phyloP scores from a whole-genome alignment of 2,888 invertebrate genomes.

The Nycteola revayana region DNA sequence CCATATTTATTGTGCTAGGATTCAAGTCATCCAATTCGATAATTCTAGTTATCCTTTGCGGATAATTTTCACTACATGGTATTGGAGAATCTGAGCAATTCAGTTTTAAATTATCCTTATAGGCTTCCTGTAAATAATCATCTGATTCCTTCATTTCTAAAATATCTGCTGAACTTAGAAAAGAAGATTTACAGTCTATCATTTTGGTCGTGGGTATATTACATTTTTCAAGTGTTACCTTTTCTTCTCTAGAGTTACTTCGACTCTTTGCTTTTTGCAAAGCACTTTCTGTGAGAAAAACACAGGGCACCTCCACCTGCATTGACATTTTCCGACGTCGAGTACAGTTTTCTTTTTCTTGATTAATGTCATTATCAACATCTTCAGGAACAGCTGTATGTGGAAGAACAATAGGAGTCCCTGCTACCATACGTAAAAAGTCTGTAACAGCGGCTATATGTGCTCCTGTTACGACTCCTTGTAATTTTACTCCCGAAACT shows the following conservation, averaged over 20 bases:
- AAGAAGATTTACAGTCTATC: constrained; percentile 56
- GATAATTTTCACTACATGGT: constrained; percentile 46
- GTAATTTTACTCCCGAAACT: constrained; percentile 84
- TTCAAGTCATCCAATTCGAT: constrained; percentile 70
- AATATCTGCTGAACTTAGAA: constrained; percentile 54
- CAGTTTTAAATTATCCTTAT: constrained; percentile 47
- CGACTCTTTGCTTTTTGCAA: constrained; percentile 73
- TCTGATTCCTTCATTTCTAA: constrained; percentile 52
- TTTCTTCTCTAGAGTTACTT: constrained; percentile 72
- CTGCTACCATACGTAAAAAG: constrained; percentile 84
- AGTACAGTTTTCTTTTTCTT: constrained; percentile 67
- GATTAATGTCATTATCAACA: constrained; percentile 67
- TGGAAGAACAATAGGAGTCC: constrained; percentile 83
- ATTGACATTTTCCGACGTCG: constrained; percentile 76
- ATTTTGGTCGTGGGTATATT: constrained; percentile 57
- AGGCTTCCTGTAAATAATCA: constrained; percentile 33
- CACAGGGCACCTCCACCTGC: constrained; percentile 80
- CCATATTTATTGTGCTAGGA: constrained; percentile 45
- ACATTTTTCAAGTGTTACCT: constrained; percentile 62
- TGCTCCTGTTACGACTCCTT: constrained; percentile 84
- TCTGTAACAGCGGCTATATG: constrained; percentile 85
- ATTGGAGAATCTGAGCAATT: constrained; percentile 24
- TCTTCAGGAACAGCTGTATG: constrained; percentile 66
- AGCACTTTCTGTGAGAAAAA: constrained; percentile 75
- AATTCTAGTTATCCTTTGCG: constrained; percentile 73